These are phyloP conservation scores for Coracias cyanogaster DNA, from an alignment of 2,797 vertebrate species.

Conservation along the genomic window DNA sequence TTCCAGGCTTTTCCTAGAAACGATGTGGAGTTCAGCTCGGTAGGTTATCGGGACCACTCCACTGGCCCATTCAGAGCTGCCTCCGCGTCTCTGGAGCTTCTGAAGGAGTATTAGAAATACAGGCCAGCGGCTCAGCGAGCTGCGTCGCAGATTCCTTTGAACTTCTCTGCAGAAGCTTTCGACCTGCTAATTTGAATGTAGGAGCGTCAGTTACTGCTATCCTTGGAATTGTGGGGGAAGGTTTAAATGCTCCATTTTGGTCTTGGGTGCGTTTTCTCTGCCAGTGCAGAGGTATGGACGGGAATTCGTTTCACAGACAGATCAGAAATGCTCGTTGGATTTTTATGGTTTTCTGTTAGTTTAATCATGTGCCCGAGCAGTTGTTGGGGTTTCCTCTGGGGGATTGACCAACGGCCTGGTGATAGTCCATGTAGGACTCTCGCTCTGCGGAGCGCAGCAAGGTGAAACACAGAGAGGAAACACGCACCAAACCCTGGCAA, in stretches of 20 bases:
- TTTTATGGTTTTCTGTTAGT: background rate
- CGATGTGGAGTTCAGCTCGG: background rate
- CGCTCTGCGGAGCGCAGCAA: background rate
- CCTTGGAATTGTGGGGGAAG: background rate
- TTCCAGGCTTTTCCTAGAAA: background rate
- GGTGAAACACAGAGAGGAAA: background rate
- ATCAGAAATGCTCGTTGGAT: background rate
- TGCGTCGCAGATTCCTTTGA: background rate
- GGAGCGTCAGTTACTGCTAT: rapidly evolving
- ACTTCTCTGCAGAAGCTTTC: background rate
- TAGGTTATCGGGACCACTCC: rapidly evolving
- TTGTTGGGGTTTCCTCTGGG: background rate
- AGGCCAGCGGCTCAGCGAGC: background rate
- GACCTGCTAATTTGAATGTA: background rate
- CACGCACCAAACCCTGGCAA: background rate
- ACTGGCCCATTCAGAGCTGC: background rate
- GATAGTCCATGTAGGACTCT: background rate
- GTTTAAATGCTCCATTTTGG: background rate
- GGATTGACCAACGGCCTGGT: background rate
- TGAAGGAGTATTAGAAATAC: background rate
- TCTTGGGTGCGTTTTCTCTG: background rate
- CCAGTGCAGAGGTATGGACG: no score
- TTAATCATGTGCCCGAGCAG: background rate
- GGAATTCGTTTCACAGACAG: background rate
- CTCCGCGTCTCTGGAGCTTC: background rate